These are phyloP conservation scores for Dysmachus trigonus DNA, from an alignment of 2,888 invertebrate genomes.

Conservation along the genomic window DNA sequence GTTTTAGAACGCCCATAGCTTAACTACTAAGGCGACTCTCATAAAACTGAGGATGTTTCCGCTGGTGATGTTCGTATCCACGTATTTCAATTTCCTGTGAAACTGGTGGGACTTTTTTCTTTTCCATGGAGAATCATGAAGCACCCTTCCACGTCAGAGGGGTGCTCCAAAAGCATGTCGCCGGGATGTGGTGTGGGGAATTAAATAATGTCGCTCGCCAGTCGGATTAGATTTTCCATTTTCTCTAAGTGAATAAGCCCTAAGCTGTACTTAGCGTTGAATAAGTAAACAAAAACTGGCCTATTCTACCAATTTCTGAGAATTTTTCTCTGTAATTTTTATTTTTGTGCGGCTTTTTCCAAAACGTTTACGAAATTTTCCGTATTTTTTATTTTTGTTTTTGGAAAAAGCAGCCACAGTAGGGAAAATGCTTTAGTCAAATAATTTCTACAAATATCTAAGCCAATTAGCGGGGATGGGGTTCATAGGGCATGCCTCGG, in stretches of 20 bases:
- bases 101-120: background rate
- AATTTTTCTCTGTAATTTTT: background rate
- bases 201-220: slow-evolving; percentile 2
- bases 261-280: background rate
- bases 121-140: background rate
- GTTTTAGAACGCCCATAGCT: no score
- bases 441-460: background rate
- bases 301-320: background rate
- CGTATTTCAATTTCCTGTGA: slow-evolving; percentile 7
- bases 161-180: background rate
- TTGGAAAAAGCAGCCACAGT: background rate
- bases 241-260: slow-evolving; percentile 8
- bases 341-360: background rate
- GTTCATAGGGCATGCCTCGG: background rate
- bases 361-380: background rate
- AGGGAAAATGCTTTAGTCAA: background rate
- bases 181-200: background rate
- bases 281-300: background rate
- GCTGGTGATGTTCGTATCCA: background rate
- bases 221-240: slow-evolving; percentile 8
- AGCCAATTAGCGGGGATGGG: background rate
- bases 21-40: no score
- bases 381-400: background rate
- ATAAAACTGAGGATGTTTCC: background rate
- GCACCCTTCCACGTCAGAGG: background rate